phyloP scores from a whole-genome alignment of 1,140 invertebrate species.

The Asbolus verrucosus region DNA sequence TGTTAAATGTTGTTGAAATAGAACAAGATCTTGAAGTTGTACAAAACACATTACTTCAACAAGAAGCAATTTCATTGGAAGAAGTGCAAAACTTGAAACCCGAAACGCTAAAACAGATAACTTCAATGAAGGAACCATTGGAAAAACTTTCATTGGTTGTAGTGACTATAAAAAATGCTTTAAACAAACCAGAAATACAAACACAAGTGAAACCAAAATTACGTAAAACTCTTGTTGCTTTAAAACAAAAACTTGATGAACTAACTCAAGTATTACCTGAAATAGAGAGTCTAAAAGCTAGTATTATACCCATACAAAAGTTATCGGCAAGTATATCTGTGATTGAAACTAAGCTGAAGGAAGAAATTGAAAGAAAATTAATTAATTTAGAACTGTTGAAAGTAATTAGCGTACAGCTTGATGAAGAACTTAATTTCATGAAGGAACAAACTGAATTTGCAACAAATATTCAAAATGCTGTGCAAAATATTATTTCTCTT shows the following conservation, averaged over 20 bases:
- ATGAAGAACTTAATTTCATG: constrained; percentile 23
- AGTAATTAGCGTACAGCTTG: not conserved
- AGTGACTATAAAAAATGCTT: constrained; percentile 35
- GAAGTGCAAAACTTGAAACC: constrained; percentile 15
- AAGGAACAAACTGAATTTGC: constrained; percentile 10
- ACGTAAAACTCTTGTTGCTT: constrained; percentile 35
- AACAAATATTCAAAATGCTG: not conserved
- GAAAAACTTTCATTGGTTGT: constrained; percentile 43
- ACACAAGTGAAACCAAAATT: constrained; percentile 41
- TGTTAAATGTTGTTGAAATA: constrained; percentile 18
- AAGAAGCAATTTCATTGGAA: constrained; percentile 25
- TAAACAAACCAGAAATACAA: constrained; percentile 37
- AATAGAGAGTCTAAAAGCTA: not conserved
- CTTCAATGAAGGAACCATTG: constrained; percentile 25
- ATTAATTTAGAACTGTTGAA: not conserved
- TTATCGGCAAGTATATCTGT: constrained; percentile 3
- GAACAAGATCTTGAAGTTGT: constrained; percentile 8
- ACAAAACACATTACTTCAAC: constrained; percentile 1
- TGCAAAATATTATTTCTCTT: not conserved
- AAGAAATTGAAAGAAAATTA: not conserved
- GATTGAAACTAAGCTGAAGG: not conserved
- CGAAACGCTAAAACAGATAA: not conserved
- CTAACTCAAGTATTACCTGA: not conserved
- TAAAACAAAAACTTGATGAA: constrained; percentile 40
- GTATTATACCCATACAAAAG: constrained; percentile 16